Evolutionary conservation across 64 coral and sea anemone genomes (phyloP), one percentile per base, ranked within the genome.

Genomic region (Stichodactyla helianthus): DNA sequence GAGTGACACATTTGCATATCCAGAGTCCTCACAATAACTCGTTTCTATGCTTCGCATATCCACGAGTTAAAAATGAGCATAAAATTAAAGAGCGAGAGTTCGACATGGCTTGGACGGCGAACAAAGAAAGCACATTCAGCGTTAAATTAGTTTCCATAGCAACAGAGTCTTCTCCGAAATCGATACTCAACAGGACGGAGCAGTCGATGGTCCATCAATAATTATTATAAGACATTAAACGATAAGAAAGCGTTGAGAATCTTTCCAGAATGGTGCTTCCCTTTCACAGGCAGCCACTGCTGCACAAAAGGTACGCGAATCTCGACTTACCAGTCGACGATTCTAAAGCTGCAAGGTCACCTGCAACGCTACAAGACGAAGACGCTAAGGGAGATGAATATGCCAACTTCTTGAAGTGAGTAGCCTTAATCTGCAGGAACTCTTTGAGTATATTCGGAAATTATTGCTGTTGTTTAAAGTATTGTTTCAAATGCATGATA

Each of bases 251-350:
- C 4, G 6, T 74, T 74, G 68, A 4, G 68, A 28, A 25, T 31
- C 23, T 28, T 57, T 5, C 83, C 83, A 99, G 79, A 59, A 99
- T 99, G 97, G 97, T 99, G 16, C 88, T 99, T 16, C 97, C 97
- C 55, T 99, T 99, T 88, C 89, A 99, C 20, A 89, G 90, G 62
- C 97, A 99, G 53, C 97, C 97, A 18, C 82, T 93, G 5, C 83
- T 99, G 28, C 97, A 99, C 79, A 99, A 95, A 82, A 86, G 94
- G 82, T 96, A 96, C 35, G 84, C 91, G 0, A 81, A 82, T 85
- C 76, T 96, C 4, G 88, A 91, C 77, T 86, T 89, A 54, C 88
- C 91, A 10, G 85, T 65, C 22, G 61, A 83, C 31, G 52, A 88
- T 19, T 56, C 53, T 8, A 59, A 59, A 31, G 55, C 17, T 5